Evolutionary conservation across 2,888 invertebrate species (phyloP), one percentile per base, ranked within the genome.

Genomic region (Sussaba pulchella): DNA sequence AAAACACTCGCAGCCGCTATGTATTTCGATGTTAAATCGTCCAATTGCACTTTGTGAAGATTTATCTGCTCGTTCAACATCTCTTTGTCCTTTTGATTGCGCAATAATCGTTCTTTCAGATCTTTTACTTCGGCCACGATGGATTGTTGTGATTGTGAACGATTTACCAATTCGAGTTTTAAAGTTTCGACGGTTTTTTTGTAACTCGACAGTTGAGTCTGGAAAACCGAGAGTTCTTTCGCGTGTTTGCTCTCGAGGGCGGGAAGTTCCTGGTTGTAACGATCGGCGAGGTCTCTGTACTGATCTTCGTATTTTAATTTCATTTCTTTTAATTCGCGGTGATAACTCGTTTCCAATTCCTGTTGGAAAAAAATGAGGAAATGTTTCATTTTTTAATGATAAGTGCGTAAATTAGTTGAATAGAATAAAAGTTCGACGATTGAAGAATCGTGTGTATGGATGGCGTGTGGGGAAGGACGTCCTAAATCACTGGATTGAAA

Each of bases 11-110:
- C 86, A 0, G 88, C 83, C 0, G 92, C 83, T 0, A 91, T 74
- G 19, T 90, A 91, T 57, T 92, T 92, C 0, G 90, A 87, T 0
- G 91, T 91, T 3, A 91, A 82, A 10, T 91, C 91, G 10, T 92
- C 90, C 5, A 92, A 57, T 39, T 91, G 91, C 8, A 88, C 54
- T 76, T 90, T 90, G 50, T 89, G 89, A 24, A 91, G 70, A 26
- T 85, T 86, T 1, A 92, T 87, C 67, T 91, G 91, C 3, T 91
- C 92, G 6, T 78, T 84, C 0, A 92, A 72, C 74, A 88, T 85
- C 2, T 87, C 86, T 3, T 86, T 86, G 6, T 90, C 90, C 12
- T 85, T 84, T 5, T 88, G 87, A 57, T 87, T 84, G 10, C 87
- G 83, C 57, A 87, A 73, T 8, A 88, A 85, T 50, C 88, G 86